Conservation (phyloP, 2,113 vertebrate genomes). For the Scalopus aquaticus region DNA sequence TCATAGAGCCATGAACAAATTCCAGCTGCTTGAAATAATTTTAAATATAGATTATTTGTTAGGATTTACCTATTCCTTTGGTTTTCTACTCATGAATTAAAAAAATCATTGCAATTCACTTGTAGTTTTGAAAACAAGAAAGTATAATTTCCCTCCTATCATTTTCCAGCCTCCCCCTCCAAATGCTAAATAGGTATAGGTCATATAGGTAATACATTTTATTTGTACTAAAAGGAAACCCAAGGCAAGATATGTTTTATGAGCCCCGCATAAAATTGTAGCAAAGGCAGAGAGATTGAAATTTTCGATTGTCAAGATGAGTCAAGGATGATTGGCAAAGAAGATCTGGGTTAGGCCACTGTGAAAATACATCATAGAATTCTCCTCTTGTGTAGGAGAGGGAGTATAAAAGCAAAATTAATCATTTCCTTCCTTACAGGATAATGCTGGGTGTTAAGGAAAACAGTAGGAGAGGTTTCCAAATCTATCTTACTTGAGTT, state of each 20-base stretch:
- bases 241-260: background rate
- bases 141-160: background rate
- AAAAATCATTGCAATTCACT: background rate
- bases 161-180: background rate
- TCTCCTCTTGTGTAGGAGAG: background rate
- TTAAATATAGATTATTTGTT: conserved; percentile 10
- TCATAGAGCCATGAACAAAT: background rate
- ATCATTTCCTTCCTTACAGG: background rate
- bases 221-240: background rate
- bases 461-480: conserved; percentile 19
- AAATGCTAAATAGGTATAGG: background rate
- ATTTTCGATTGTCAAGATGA: background rate
- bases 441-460: background rate
- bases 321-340: background rate
- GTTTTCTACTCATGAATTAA: background rate
- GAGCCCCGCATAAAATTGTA: background rate
- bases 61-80: background rate
- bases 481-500: background rate
- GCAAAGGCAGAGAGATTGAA: background rate
- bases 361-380: background rate
- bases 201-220: background rate
- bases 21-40: background rate
- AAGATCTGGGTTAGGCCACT: background rate
- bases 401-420: background rate
- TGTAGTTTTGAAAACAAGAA: background rate